A percentile compares a stretch with the other conserved stretches of the same genome.
phyloP scores from a whole-genome alignment of 2,797 vertebrate genomes.

The Otolemur crassicaudatus region DNA sequence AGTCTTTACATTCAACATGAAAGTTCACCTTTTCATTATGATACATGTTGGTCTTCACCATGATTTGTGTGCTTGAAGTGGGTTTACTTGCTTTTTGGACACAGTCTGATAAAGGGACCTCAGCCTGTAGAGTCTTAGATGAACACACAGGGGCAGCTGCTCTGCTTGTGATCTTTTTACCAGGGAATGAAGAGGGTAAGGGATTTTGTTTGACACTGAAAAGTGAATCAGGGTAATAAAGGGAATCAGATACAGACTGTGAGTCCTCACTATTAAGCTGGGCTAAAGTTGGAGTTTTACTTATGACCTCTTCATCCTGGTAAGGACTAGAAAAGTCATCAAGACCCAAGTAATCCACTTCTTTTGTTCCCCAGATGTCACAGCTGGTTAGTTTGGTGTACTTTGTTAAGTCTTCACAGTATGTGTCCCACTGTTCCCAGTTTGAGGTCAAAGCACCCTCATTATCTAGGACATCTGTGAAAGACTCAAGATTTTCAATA shows the following conservation, averaged over 20 bases:
- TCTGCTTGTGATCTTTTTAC: slow-evolving; percentile 89
- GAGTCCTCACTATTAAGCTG: slow-evolving; percentile 99
- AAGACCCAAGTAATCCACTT: slow-evolving; percentile 98
- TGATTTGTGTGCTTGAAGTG: slow-evolving; percentile 94
- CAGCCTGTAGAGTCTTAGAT: slow-evolving; percentile 88
- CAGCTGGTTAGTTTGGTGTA: slow-evolving; percentile 98
- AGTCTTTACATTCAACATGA: slow-evolving; percentile 92
- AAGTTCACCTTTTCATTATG: slow-evolving; percentile 90
- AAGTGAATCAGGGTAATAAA: slow-evolving; percentile 93
- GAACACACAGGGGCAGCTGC: slow-evolving; percentile 88
- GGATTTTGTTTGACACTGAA: slow-evolving; percentile 90
- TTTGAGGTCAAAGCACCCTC: slow-evolving; percentile 94
- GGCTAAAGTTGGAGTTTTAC: slow-evolving; percentile 96
- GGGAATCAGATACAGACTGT: slow-evolving; percentile 95
- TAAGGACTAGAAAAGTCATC: slow-evolving; percentile 99
- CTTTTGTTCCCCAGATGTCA: slow-evolving; percentile 99
- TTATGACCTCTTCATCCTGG: slow-evolving; percentile 98
- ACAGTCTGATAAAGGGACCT: slow-evolving; percentile 91
- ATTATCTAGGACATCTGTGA: slow-evolving; percentile 93
- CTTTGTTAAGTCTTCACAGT: slow-evolving; percentile 99
- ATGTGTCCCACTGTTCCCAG: slow-evolving; percentile 99
- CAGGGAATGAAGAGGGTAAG: slow-evolving; percentile 87
- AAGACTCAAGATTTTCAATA: slow-evolving; percentile 94
- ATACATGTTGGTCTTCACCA: slow-evolving; percentile 92
- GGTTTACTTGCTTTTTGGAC: slow-evolving; percentile 95